Base-by-base conservation (phyloP, 2,797 vertebrate genomes). In the Strix occidentalis region DNA sequence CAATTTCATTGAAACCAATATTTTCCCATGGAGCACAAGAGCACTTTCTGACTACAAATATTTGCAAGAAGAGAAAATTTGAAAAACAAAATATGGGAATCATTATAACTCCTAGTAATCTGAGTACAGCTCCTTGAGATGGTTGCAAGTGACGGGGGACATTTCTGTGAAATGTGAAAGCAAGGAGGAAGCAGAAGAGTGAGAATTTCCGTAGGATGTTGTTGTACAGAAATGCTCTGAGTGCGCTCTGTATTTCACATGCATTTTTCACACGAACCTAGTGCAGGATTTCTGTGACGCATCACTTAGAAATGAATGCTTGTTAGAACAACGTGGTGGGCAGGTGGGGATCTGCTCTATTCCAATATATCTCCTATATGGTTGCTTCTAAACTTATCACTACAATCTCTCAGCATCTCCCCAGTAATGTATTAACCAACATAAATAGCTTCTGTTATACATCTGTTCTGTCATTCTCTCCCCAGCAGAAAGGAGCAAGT, bases 401-500 rank as follows among this genome's bases (percentile, higher is more conserved):
- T 89, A 54, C 76, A 54, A 72, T 78, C 87, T 89, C 94, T 84
- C 79, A 81, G 95, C 79, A 80, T 75, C 84, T 85, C 87, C 71
- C 45, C 64, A 83, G 91, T n/a, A 89, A 94, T 72, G 53, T 71
- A 95, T 94, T 95, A 95, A 84, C 58, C 82, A 85, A 61, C 79
- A 85, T 24, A 97, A 96, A 97, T 93, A 97, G 82, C 87, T 95
- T 94, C 91, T 96, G 94, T 90, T 87, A 45, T 96, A 41, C 92
- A 96, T 96, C 95, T 96, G 93, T 68, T 96, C 95, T 77, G 61
- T 85, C 84, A 61, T 93, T 71, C 94, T 93, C 65, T 94, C 75
- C 89, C 35, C 71, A 64, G 84, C 84, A 94, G 87, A 92, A 92
- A 91, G 96, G 89, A 96, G 69, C 91, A 94, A 96, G 72, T 96